A percentile compares a stretch with the other conserved stretches of the same genome.
Evolutionary conservation across 2,888 invertebrate genomes (phyloP).

Genomic region (Atethmia centrago): DNA sequence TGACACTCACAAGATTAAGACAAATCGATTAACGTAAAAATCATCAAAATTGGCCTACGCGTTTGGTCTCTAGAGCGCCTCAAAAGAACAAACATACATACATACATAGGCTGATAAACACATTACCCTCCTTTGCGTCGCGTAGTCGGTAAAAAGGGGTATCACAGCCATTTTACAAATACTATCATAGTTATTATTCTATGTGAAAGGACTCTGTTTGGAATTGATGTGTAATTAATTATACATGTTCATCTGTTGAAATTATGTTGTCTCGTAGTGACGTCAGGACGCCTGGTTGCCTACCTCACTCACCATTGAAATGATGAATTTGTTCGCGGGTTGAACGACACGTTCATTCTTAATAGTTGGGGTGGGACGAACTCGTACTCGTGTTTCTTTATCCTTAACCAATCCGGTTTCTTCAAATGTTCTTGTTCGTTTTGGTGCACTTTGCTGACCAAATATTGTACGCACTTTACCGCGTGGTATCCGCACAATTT

Average conservation of each 20-base stretch:
- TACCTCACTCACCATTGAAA: slow-evolving; percentile 1
- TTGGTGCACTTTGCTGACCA: slow-evolving; percentile 4
- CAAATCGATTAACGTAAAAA: no score
- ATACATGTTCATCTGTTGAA: neutral
- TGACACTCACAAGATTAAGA: no score
- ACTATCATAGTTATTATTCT: slow-evolving; percentile 16
- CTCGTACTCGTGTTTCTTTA: neutral
- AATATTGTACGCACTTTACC: neutral
- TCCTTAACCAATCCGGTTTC: slow-evolving; percentile 23
- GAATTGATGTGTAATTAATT: slow-evolving; percentile 22
- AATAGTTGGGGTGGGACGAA: neutral
- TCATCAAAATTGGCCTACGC: no score
- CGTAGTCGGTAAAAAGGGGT: no score
- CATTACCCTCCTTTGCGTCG: no score
- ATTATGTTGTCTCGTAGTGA: slow-evolving; percentile 11
- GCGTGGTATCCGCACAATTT: neutral
- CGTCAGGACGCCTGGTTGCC: neutral
- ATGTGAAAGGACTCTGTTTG: slow-evolving; percentile 59
- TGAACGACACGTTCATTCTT: slow-evolving; percentile 1
- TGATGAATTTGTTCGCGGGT: slow-evolving; percentile 16
- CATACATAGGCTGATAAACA: no score
- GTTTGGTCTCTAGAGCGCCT: no score
- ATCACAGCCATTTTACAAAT: neutral
- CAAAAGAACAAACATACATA: no score
- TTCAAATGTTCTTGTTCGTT: neutral